Evolutionary conservation across 1,140 invertebrate genomes (phyloP), one percentile per base, ranked within the genome.

Genomic region (Drosophila lini): DNA sequence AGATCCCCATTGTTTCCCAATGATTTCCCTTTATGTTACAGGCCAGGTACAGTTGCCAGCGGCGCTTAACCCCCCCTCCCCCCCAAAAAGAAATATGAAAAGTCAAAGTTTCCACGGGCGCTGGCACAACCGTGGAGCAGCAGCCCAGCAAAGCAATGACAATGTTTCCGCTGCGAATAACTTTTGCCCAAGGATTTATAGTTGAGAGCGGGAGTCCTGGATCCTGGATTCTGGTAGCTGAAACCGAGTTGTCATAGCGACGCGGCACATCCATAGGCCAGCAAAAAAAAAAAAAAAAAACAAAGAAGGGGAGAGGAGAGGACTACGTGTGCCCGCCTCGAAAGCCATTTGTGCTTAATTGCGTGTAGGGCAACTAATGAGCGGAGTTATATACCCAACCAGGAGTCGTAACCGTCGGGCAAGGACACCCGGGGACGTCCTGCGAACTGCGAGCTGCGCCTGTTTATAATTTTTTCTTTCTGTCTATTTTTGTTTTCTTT

Each of bases 261-360:
- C 81, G 31, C 40, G n/a, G 41, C 56, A 80, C 82, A 83, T 84
- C 67, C 81, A 84, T 84, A 84, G 41, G 32, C 58, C 32, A 45
- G 31, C 25, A 11, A 10, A 25, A 25, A 25, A 50, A 11, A 15
- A 19, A 16, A 36, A 41, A 16, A 16, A 16, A 8, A 16, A 48
- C n/a, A 48, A 32, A 19, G 10, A 9, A 15, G 4, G 15, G 11
- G n/a, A 25, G 22, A 6, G 13, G 4, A 22, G 52, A 9, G 32
- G 32, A 22, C 41, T 80, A 71, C 81, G 81, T 79, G 68, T 80
- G 81, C 62, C 65, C 75, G 82, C 82, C 83, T 88, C 77, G 75
- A 88, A 88, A 88, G 84, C 84, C 84, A 89, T 88, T 88, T 88
- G 84, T 88, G 84, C 84, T 84, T 89, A 88, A 88, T 88, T 88